Evolutionary conservation across 2,888 invertebrate species (phyloP), one percentile per base, ranked within the genome.

Genomic region (Apodemia duryi): DNA sequence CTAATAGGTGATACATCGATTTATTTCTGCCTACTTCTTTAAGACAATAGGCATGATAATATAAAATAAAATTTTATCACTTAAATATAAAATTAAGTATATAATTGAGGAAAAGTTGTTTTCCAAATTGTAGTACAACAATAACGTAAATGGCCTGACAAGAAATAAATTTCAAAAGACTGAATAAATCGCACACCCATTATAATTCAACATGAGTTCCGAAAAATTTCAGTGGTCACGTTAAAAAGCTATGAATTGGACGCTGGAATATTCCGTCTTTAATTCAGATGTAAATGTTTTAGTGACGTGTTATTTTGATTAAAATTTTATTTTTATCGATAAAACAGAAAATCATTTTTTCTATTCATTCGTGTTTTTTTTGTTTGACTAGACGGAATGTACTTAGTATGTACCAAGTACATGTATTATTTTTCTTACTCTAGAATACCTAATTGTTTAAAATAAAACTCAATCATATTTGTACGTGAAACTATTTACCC

Each of bases 281-380:
- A 77, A 84, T 86, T 84, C 84, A 80, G 75, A 86, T 85, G 85
- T 76, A 83, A 86, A 85, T 84, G 68, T 66, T 61, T n/a, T 54
- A 54, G 54, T 54, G 54, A 29, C 11, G 54, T 28, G 21, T 9
- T 54, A 1, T 9, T 54, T 9, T 46, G 10, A 46, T 46, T 13
- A 13, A 46, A 13, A 13, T 11, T 13, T 6, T 6, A 21, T 10
- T 54, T 54, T 54, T 54, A 54, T 29, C 54, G 54, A 54, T 54
- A 52, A 6, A 10, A 21, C 1, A 5, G 1, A 29, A 28, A 54
- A 38, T 38, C 1, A 6, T 38, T 38, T 38, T 7, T 38, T 7
- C 1, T 6, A 7, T 38, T 7, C 6, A 38, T 7, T 38, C 7
- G 1, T 7, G 38, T 6, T 38, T 38, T 6, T 38, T 38, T 35